These are phyloP conservation scores for Ormyrus thymus DNA, from an alignment of 2,888 invertebrate genomes.

Conservation along the genomic window DNA sequence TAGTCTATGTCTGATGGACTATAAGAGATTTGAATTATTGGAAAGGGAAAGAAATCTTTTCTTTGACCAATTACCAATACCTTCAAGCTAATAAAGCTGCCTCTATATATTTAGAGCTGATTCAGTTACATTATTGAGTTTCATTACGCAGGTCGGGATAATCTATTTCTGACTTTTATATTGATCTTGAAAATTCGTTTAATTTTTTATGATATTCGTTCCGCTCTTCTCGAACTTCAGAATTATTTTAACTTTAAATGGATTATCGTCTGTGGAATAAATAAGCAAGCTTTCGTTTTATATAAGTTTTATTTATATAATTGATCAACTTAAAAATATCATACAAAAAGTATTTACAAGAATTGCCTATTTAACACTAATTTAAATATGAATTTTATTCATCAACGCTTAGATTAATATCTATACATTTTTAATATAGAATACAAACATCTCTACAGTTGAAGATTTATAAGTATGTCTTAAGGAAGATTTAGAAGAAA, in stretches of 20 bases:
- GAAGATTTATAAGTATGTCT: too few species aligned
- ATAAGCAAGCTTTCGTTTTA: neutral
- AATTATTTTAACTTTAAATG: neutral
- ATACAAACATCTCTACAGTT: too few species aligned
- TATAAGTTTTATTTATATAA: neutral
- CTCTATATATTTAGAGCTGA: constrained; percentile 54
- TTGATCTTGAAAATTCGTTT: constrained; percentile 7
- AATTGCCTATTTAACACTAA: too few species aligned
- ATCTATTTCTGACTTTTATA: constrained; percentile 36
- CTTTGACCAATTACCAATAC: constrained; percentile 11
- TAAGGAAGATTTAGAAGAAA: too few species aligned
- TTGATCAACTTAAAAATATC: neutral
- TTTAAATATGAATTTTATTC: too few species aligned
- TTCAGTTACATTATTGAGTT: constrained; percentile 53
- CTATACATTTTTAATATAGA: too few species aligned
- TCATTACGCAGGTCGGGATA: constrained; percentile 21
- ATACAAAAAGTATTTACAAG: neutral
- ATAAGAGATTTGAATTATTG: neutral
- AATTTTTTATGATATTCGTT: neutral
- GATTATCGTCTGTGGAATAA: neutral
- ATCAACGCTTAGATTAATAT: too few species aligned
- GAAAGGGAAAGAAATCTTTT: neutral
- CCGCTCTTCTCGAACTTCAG: neutral
- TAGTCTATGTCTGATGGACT: neutral
- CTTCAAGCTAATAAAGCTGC: neutral